Base-by-base conservation (phyloP, 2,888 invertebrate genomes). In the Pachymerium ferrugineum region DNA sequence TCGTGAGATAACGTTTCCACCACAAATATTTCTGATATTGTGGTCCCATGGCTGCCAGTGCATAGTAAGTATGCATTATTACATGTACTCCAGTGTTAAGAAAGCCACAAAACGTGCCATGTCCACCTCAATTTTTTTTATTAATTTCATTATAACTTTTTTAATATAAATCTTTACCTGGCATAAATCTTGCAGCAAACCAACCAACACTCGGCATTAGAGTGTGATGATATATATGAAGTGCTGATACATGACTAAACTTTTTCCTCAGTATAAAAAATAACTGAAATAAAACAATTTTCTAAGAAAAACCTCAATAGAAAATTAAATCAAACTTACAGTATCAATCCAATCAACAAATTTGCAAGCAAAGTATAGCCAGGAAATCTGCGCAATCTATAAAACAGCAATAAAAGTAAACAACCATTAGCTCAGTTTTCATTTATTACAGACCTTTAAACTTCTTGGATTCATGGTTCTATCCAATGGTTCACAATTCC, bases 1-100 rank as follows among this genome's bases (percentile, higher is more conserved):
- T 89, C 75, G 97, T 97, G 80, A 97, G 88, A 84, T 97, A 93
- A 81, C 93, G 94, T 85, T 97, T 97, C 97, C 97, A 97, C 95
- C 95, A 96, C 79, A 96, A 90, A 83, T 89, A 96, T 83, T 93
- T 94, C 84, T 93, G 93, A 84, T 92, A 96, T 81, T 88, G 85
- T 62, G 96, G 96, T 73, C 97, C 97, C 89, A 96, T 89, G 28
- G 96, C 96, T 4, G 97, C 89, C 76, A 97, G 87, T 89, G 95
- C 94, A 83, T 97, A 97, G 85, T 97, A 97, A 84, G 92, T 92
- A 84, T 97, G 97, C 97, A 97, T 97, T 77, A 97, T 88, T 80
- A 97, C 92, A 84, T 97, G 97, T 76, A 97, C 96, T 82, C 96
- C 94, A 1, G 94, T 91, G 84, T 97, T 97, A 79, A 96, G 87